Evolutionary conservation across 1,140 invertebrate species (phyloP), one percentile per base, ranked within the genome.

Genomic region (Homarus americanus): DNA sequence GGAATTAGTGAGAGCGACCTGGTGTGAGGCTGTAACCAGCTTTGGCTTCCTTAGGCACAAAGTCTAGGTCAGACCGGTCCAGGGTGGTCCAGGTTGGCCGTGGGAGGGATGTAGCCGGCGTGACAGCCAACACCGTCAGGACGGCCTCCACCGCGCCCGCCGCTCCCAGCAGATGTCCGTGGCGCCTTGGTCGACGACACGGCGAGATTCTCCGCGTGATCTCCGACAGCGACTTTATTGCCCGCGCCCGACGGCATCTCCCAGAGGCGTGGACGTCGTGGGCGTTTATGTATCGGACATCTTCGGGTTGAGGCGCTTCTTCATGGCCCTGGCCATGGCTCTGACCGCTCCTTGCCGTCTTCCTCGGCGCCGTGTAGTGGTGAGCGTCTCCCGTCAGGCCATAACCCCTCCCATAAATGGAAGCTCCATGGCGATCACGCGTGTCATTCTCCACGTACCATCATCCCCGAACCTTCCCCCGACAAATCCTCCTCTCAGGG

Each of bases 211-310:
- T 69, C 41, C 9, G 97, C 95, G 44, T 96, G 94, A 34, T 95
- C 94, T 93, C 97, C 96, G 82, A 92, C 12, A 97, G 93, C 38
- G 92, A 69, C 63, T 93, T 95, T 91, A 99, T 98, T 10, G 99
- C 98, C 93, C 95, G 96, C 17, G 97, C 95, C 95, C 99, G 82
- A 98, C 97, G 34, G 95, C 95, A 95, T 99, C 99, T 28, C 99
- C 99, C 0, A 99, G 94, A 40, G 98, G 98, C 28, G 99, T 99
- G 1, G 98, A 99, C 9, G 99, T 99, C 0, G 99, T 99, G 99
- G 2, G 98, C 98, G 95, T 99, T 99, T 0, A 99, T 96, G 94
- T 99, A 98, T 38, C 96, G 96, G 20, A 99, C 95, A 44, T 97
- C 94, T 15, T 95, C 93, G 94, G 93, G 10, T 95, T 91, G 24